Base-by-base conservation (phyloP, 2,113 vertebrate species). In the Edolisoma coerulescens region DNA sequence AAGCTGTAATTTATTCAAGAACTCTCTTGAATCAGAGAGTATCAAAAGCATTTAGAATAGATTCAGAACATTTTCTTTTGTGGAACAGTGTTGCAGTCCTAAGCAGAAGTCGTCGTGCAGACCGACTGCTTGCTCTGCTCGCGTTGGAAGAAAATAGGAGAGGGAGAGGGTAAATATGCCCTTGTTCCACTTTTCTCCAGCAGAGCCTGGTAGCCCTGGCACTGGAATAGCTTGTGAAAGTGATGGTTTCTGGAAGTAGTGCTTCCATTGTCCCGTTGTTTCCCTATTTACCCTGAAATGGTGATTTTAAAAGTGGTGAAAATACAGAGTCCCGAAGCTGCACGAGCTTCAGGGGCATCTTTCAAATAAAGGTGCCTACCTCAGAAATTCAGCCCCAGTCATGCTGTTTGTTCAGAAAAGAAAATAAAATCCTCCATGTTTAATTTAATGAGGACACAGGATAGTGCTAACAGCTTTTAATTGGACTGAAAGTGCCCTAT, bases 1-100 rank as follows among this genome's bases (percentile, higher is more conserved):
- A 84, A 95, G 84, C 85, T 93, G 88, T 96, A 96, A 94, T 97
- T 93, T 96, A 94, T 94, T 94, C 75, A 84, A 82, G 68, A 92
- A 90, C 56, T 84, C 89, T 89, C 37, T 93, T 95, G 63, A 96
- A 90, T 92, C 76, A 54, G 78, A 54, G 78, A 65, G 49, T 60
- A 78, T 83, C 49, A 77, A 86, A 96, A 92, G 68, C 90, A 61
- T 89, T 81, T 90, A 52, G 77, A 91, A 91, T 84, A 83, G 77
- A 88, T 90, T 71, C 33, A 64, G 71, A 78, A 61, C 12, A 9
- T 80, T 83, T 73, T 68, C 15, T 64, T 81, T 78, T 84, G 63
- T 75, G 57, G 69, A 70, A 54, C 35, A 70, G 37, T 54, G 28
- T 70, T 78, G 56, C 56, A 53, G 28, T 33, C 68, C 87, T 73